These are phyloP conservation scores for Augochlora pura DNA, from an alignment of 1,140 invertebrate species.

Conservation along the genomic window DNA sequence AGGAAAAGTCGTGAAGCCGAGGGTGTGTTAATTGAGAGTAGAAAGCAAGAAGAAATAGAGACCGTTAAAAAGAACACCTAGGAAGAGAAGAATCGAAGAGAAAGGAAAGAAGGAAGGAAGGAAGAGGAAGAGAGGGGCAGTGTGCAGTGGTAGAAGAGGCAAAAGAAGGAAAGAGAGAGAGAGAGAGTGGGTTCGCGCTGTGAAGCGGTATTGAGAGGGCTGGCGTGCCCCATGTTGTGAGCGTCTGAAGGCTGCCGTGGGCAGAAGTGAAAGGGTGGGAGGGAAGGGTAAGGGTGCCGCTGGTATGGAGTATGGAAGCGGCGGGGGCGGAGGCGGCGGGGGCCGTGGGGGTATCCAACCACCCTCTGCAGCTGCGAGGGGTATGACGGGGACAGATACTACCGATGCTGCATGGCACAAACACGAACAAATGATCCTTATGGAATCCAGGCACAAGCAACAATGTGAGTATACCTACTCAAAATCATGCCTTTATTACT, in stretches of 20 bases:
- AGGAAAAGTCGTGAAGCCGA: background rate
- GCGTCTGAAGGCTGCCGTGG: conserved; percentile 69
- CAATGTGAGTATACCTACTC: conserved; percentile 70
- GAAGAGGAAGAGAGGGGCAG: conserved; percentile 27
- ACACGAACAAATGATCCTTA: conserved; percentile 79
- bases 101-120: conserved; percentile 3
- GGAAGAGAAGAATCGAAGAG: conserved; percentile 34
- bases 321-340: conserved; percentile 73
- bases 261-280: conserved; percentile 71
- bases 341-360: conserved; percentile 77
- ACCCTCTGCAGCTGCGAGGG: conserved; percentile 71
- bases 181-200: conserved; percentile 35
- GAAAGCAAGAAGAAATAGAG: conserved; percentile 20
- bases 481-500: background rate
- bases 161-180: background rate
- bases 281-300: conserved; percentile 64
- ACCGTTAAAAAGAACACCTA: conserved; percentile 42
- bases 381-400: conserved; percentile 76
- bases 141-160: background rate
- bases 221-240: conserved; percentile 71
- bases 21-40: conserved; percentile 26
- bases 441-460: conserved; percentile 79
- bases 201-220: conserved; percentile 60
- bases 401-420: conserved; percentile 79
- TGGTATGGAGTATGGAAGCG: conserved; percentile 77